These are phyloP conservation scores for Peucedramus taeniatus DNA, from an alignment of 2,113 vertebrate genomes.

Conservation along the genomic window DNA sequence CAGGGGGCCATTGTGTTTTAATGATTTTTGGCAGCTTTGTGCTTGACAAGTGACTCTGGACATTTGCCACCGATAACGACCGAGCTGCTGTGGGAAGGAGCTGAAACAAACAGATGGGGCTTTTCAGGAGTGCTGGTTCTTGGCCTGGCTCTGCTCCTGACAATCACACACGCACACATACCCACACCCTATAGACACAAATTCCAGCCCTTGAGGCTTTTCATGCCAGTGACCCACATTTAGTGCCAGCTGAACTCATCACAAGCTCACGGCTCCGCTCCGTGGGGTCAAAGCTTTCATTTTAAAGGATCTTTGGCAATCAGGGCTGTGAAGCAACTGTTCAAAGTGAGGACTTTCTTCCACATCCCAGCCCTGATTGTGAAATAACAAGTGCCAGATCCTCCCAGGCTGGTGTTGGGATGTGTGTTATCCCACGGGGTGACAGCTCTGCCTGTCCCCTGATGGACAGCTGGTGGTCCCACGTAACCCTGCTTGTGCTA, in stretches of 20 bases:
- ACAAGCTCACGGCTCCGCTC: fast-evolving
- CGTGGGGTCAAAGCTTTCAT: background rate
- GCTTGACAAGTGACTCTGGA: conserved; percentile 46
- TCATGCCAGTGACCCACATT: background rate
- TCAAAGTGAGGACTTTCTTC: background rate
- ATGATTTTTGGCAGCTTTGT: conserved; percentile 32
- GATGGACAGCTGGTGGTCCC: background rate
- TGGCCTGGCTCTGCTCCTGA: background rate
- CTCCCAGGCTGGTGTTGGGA: background rate
- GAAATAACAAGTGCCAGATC: background rate
- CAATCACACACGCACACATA: background rate
- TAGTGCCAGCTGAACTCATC: background rate
- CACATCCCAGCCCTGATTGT: background rate
- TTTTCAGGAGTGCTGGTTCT: conserved; percentile 11
- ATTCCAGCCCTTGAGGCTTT: background rate
- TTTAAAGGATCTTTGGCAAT: background rate
- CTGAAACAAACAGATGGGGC: conserved; percentile 9
- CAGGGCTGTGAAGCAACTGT: background rate
- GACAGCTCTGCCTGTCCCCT: background rate
- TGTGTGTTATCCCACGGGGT: fast-evolving
- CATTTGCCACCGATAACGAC: conserved; percentile 25
- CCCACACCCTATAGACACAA: background rate
- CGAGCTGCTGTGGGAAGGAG: background rate
- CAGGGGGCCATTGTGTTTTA: conserved; percentile 5
- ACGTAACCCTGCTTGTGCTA: background rate